phyloP scores from a whole-genome alignment of 2,113 vertebrate species.

The Planiliza haematocheilus region DNA sequence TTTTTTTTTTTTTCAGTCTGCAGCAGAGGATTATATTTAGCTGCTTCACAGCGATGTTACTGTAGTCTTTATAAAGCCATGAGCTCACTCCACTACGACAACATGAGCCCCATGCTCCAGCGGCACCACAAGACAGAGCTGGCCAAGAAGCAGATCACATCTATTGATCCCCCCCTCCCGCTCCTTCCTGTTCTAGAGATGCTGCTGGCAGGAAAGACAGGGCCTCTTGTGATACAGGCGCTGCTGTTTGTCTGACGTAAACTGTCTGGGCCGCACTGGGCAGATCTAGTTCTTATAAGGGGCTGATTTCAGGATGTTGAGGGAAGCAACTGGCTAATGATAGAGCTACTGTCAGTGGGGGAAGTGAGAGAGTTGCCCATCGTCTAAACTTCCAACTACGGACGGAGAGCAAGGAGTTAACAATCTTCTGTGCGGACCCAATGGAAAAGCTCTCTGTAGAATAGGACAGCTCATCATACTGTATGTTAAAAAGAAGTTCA shows the following conservation, averaged over 20 bases:
- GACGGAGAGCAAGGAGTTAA: conserved; percentile 71
- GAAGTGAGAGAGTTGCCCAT: conserved; percentile 1
- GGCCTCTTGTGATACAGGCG: conserved; percentile 70
- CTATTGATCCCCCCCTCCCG: conserved; percentile 79
- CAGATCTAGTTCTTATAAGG: conserved; percentile 72
- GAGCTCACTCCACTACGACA: conserved; percentile 84
- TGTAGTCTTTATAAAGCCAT: conserved; percentile 85
- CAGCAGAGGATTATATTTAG: conserved; percentile 86
- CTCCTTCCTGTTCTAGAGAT: conserved; percentile 81
- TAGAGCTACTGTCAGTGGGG: conserved; percentile 41
- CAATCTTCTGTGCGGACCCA: conserved; percentile 52
- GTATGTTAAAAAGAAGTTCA: conserved; percentile 77
- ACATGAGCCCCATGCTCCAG: conserved; percentile 78
- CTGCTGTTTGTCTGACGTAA: conserved; percentile 77
- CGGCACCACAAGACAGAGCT: conserved; percentile 75
- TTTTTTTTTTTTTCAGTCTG: conserved; percentile 76
- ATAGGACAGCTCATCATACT: conserved; percentile 74
- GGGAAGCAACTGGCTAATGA: conserved; percentile 60
- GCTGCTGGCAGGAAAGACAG: conserved; percentile 70
- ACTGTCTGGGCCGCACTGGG: conserved; percentile 75
- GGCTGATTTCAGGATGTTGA: conserved; percentile 73
- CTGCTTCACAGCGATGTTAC: conserved; percentile 78
- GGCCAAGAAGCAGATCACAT: conserved; percentile 84
- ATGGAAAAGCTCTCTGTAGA: conserved; percentile 74
- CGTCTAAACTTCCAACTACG: conserved; percentile 34